Evolutionary conservation across 2,113 vertebrate genomes (phyloP).

Genomic region (Suricata suricatta): DNA sequence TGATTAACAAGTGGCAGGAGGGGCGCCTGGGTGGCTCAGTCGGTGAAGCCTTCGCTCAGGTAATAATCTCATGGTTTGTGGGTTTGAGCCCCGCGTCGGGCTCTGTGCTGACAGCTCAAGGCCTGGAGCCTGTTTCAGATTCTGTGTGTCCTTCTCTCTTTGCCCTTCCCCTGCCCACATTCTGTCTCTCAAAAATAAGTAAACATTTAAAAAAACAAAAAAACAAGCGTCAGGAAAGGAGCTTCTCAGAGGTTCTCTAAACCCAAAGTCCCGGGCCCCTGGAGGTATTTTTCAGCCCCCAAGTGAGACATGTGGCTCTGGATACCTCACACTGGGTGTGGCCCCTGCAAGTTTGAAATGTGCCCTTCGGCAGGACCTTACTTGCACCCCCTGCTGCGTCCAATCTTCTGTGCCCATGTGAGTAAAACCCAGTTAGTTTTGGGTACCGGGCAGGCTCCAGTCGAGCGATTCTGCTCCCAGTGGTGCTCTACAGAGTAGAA

Average conservation of each 20-base stretch:
- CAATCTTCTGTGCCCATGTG: neutral
- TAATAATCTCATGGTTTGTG: too few species aligned
- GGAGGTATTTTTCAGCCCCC: neutral
- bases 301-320: fast-evolving
- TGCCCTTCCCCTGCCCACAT: too few species aligned
- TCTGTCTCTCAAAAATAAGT: too few species aligned
- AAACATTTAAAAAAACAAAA: too few species aligned
- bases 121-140: too few species aligned
- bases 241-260: neutral
- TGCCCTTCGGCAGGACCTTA: neutral
- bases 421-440: neutral
- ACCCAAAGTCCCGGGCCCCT: fast-evolving
- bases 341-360: neutral
- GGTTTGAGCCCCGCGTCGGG: too few species aligned
- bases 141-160: too few species aligned
- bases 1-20: neutral
- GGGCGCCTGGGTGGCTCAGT: too few species aligned
- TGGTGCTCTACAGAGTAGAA: neutral
- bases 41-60: too few species aligned
- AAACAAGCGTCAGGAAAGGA: neutral
- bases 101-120: too few species aligned
- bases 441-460: neutral
- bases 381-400: neutral
- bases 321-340: neutral
- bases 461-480: neutral